Evolutionary conservation across 1,140 invertebrate genomes (phyloP).

Genomic region (Drosophila kurseongensis): DNA sequence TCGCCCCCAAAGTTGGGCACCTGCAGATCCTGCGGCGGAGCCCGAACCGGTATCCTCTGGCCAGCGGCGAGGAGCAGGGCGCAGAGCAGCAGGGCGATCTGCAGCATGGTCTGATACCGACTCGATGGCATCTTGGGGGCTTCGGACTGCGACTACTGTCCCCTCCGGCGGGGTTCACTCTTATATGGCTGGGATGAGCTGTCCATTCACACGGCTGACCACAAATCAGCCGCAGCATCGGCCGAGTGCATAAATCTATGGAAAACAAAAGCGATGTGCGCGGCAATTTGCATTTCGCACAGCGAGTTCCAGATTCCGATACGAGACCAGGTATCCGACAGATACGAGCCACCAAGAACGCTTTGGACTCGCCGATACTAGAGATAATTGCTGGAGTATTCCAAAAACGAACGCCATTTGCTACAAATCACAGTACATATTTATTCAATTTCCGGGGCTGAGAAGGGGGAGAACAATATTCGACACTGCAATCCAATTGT

Average conservation of each 20-base stretch:
- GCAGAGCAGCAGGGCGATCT: slow-evolving; percentile 26
- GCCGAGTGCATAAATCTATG: slow-evolving; percentile 52
- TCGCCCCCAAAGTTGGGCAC: slow-evolving; percentile 38
- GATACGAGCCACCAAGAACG: slow-evolving; percentile 5
- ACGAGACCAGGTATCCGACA: slow-evolving; percentile 13
- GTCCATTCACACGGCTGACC: slow-evolving; percentile 28
- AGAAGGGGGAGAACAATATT: too few relatives aligned
- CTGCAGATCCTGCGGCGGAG: slow-evolving; percentile 23
- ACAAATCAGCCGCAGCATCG: slow-evolving; percentile 38
- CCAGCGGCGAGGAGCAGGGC: not conserved
- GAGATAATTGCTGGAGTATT: not conserved
- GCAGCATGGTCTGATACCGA: slow-evolving; percentile 15
- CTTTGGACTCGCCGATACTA: not conserved
- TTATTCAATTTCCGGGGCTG: not conserved
- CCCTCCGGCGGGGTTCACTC: not conserved
- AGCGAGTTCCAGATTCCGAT: slow-evolving; percentile 8
- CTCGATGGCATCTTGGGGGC: slow-evolving; percentile 29
- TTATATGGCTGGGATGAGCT: slow-evolving; percentile 28
- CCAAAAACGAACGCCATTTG: not conserved
- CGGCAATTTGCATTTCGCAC: slow-evolving; percentile 50
- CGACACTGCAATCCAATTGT: too few relatives aligned
- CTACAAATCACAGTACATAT: not conserved
- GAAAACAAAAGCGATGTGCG: slow-evolving; percentile 27
- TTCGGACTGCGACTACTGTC: slow-evolving; percentile 14
- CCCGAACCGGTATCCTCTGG: slow-evolving; percentile 3